Base-by-base conservation (phyloP, 2,797 vertebrate species). In the Nasua narica region DNA sequence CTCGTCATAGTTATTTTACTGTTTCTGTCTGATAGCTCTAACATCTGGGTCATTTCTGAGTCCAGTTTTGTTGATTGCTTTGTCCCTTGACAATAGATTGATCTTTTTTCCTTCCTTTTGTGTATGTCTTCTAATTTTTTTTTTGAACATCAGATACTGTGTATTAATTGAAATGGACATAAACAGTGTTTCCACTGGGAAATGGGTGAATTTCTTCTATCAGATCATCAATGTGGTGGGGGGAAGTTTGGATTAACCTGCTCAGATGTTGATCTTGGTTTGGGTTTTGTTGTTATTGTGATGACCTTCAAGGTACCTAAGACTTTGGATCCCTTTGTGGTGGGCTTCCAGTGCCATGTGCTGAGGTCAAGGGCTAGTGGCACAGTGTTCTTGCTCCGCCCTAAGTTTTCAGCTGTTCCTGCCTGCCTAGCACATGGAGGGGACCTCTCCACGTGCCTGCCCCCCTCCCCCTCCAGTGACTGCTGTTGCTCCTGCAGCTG, bases 341-440 rank as follows among this genome's bases (percentile, higher is more conserved):
- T 15, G 48, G 43, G 35, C 7, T 10, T 7, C 65, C 10, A 8
- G 78, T 50, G 25, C 27, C 46, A 13, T 7, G 21, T 2, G 5
- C n/a, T 16, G 32, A 29, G 56, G 8, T 7, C 1, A 0, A 46
- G 43, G 29, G 16, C 29, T 54, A 7, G 27, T 35, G 48, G 18
- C 3, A 14, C 27, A n/a, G 16, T 7, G 7, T 35, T 35, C 9
- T 62, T 23, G 3, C 50, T 52, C 76, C 13, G 35, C 60, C 25
- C 43, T 52, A 10, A 2, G 25, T 56, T 62, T 62, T 54, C 74
- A 62, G 27, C 25, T 23, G 1, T 2, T 18, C n/a, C 40, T 37
- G 6, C 5, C 2, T 21, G 25, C 10, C 54, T 25, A 5, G 9
- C 13, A 25, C 7, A 23, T 0, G 2, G 43, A 58, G n/a, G 72